Base-by-base conservation (phyloP, 2,113 vertebrate species). In the Thomomys bottae region DNA sequence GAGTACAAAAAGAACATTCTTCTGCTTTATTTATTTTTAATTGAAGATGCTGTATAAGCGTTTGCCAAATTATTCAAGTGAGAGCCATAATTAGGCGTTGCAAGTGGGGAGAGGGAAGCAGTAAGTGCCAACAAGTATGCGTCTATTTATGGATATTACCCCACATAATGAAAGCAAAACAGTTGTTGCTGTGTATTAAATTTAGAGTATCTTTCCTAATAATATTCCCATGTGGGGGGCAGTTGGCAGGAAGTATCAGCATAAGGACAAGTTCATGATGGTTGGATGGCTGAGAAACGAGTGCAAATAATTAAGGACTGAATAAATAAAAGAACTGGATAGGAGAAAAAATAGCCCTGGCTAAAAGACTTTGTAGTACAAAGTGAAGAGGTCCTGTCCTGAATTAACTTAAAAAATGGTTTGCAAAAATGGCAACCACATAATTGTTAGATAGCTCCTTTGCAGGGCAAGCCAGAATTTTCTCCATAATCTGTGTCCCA, bases 1-100 rank as follows among this genome's bases (percentile, higher is more conserved):
- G 92, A 97, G 93, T 91, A 98, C 94, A 97, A 96, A 97, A 94
- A 96, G 95, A 97, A 94, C 96, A 96, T 97, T 97, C 96, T 97
- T 98, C 92, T 30, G 3, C 90, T 96, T 97, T 97, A 97, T 98
- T 97, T 95, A 97, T 96, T 95, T 96, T 96, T 95, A 96, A 95
- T 93, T 96, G 94, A 94, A 96, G 94, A 96, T 26, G 82, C 88
- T 83, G 81, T 96, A 94, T 57, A 90, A 94, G 90, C 96, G 86
- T 95, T 96, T 96, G 94, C 96, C 97, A 96, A 95, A 96, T 95
- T 87, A 94, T 83, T 94, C 93, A 92, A 98, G 94, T 63, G 96
- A 96, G 95, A 97, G 79, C 71, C 93, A 57, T 94, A 97, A 97
- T 97, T 97, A 97, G 97, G 94, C 96, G 95, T 95, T 64, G 85